phyloP scores from a whole-genome alignment of 1,140 invertebrate species.

The Euwallacea fornicatus region DNA sequence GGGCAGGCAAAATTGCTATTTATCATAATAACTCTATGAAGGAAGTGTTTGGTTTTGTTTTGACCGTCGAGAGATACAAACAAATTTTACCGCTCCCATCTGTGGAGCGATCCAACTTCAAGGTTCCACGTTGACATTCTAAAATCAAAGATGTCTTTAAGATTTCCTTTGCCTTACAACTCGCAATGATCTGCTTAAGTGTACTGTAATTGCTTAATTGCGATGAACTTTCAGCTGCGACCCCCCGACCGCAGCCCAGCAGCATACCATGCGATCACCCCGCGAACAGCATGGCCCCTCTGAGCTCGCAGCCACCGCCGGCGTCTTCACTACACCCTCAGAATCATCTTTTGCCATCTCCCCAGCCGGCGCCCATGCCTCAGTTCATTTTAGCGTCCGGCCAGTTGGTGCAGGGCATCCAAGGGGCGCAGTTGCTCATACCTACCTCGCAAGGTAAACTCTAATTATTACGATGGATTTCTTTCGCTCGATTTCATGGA shows the following conservation, averaged over 20 bases:
- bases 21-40: too few relatives aligned
- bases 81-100: too few relatives aligned
- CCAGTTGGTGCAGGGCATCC: conserved; percentile 87
- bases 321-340: conserved; percentile 31
- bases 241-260: conserved; percentile 40
- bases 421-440: conserved; percentile 90
- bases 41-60: too few relatives aligned
- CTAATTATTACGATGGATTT: too few relatives aligned
- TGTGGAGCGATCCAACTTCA: too few relatives aligned
- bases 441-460: conserved; percentile 86
- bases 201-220: too few relatives aligned
- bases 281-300: conserved; percentile 34
- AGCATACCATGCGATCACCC: conserved; percentile 33
- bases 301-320: conserved; percentile 40
- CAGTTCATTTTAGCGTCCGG: conserved; percentile 89
- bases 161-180: background rate
- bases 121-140: background rate
- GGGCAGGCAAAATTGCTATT: conserved; percentile 4
- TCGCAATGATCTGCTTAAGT: background rate
- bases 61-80: too few relatives aligned
- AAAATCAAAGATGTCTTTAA: background rate
- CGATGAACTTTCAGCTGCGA: conserved; percentile 37
- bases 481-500: too few relatives aligned
- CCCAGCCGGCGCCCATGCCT: conserved; percentile 75
- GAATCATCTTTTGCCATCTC: conserved; percentile 36